A percentile compares a stretch with the other conserved stretches of the same genome.
phyloP scores from a whole-genome alignment of 2,113 vertebrate species.

The Perccottus glenii region DNA sequence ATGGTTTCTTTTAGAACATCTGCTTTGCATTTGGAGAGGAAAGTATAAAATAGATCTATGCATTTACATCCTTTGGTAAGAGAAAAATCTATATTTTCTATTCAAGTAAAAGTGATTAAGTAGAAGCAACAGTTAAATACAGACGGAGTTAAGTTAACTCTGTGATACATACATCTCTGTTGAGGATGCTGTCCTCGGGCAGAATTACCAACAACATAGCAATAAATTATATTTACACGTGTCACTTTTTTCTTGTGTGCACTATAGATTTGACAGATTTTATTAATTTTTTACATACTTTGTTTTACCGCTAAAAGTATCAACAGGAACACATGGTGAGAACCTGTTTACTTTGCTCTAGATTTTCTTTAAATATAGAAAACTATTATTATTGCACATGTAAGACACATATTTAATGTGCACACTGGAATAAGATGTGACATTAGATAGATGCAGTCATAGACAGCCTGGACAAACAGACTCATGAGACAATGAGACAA shows the following conservation, averaged over 20 bases:
- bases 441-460: slow-evolving; percentile 31
- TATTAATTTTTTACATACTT: background rate
- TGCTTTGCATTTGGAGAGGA: slow-evolving; percentile 56
- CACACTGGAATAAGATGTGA: slow-evolving; percentile 39
- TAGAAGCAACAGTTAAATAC: slow-evolving; percentile 45
- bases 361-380: slow-evolving; percentile 5
- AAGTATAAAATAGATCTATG: slow-evolving; percentile 66
- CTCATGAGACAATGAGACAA: background rate
- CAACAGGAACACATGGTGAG: slow-evolving; percentile 26
- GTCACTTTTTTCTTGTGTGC: slow-evolving; percentile 24
- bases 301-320: slow-evolving; percentile 15
- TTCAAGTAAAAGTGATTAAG: slow-evolving; percentile 70
- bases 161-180: slow-evolving; percentile 47
- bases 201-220: slow-evolving; percentile 26
- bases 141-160: slow-evolving; percentile 34
- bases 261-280: slow-evolving; percentile 26
- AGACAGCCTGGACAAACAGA: slow-evolving; percentile 41
- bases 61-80: slow-evolving; percentile 66
- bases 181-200: slow-evolving; percentile 39
- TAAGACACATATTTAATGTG: slow-evolving; percentile 53
- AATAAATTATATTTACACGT: slow-evolving; percentile 71
- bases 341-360: slow-evolving; percentile 8
- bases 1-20: slow-evolving; percentile 46
- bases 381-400: slow-evolving; percentile 63
- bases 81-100: slow-evolving; percentile 41